Evolutionary conservation across 2,888 invertebrate genomes (phyloP).

Genomic region (Limnephilus auricula): DNA sequence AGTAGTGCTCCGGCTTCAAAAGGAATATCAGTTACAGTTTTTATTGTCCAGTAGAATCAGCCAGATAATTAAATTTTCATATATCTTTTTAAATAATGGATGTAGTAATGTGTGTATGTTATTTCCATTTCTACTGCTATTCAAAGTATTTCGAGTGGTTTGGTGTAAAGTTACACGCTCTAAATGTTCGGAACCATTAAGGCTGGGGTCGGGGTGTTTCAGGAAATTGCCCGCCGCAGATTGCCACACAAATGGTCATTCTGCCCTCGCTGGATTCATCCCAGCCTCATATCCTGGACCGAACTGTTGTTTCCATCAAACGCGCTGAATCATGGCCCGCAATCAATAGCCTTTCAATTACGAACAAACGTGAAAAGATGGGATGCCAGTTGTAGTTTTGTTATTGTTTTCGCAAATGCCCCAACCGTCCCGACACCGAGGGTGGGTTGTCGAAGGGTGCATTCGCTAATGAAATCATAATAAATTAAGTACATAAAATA

Average conservation of each 20-base stretch:
- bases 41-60: too few species aligned
- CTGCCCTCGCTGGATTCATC: slow-evolving; percentile 5
- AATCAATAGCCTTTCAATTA: slow-evolving; percentile 20
- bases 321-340: slow-evolving; percentile 25
- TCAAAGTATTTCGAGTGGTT: background rate
- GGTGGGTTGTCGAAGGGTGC: background rate
- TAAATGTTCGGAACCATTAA: background rate
- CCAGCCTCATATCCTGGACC: slow-evolving; percentile 14
- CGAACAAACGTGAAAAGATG: background rate
- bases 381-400: background rate
- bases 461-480: too few species aligned
- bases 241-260: slow-evolving; percentile 4
- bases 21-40: too few species aligned
- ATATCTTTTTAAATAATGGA: too few species aligned
- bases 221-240: slow-evolving; percentile 40
- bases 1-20: too few species aligned
- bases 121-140: too few species aligned
- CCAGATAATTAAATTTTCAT: too few species aligned
- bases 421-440: background rate
- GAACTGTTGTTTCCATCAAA: background rate
- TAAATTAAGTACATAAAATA: too few species aligned
- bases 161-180: background rate
- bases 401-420: background rate
- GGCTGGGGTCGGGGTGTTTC: background rate
- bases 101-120: background rate